Base-by-base conservation (phyloP, 2,888 invertebrate species). In the Amiota communis region DNA sequence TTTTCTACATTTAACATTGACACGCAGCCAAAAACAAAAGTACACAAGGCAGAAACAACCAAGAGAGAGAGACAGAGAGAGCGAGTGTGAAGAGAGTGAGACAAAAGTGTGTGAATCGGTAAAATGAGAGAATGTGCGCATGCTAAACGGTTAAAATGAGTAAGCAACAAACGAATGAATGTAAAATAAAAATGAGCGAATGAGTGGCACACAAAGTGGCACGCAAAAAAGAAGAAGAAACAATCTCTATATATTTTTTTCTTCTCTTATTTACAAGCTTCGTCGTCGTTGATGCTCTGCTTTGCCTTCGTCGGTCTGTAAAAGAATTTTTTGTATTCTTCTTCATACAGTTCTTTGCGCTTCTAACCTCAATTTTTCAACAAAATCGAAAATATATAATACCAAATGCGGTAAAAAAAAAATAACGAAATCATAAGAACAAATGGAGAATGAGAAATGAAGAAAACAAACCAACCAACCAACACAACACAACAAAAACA, bases 101-200 rank as follows among this genome's bases (percentile, higher is more conserved):
- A 53, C 53, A 69, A 17, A 63, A 81, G 81, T 83, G 82, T 85
- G 82, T 85, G 85, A 83, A 84, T 79, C 82, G 82, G 82, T 83
- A 78, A 80, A 74, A 15, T 15, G 51, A 68, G 64, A 70, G 59
- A 23, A 53, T 4, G 49, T 74, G 74, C 76, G 77, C 61, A 73
- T 9, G 67, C 68, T 70, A 79, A 79, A 72, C 81, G 83, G 80
- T 78, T 79, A 77, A 77, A 74, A 17, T 78, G 79, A 71, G 75
- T 49, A 61, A 70, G 53, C 56, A 69, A 59, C 56, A 49, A 74
- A 71, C 74, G n/a, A 49, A 70, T 20, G 36, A 65, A 59, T n/a
- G n/a, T 23, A 74, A 75, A 53, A 71, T 57, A 61, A 59, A 23
- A 61, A 71, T 47, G 36, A 71, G 36, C 12, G 20, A 61, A 64